Conservation (phyloP, 2,888 invertebrate genomes). For the Leptarthrus brevirostris region DNA sequence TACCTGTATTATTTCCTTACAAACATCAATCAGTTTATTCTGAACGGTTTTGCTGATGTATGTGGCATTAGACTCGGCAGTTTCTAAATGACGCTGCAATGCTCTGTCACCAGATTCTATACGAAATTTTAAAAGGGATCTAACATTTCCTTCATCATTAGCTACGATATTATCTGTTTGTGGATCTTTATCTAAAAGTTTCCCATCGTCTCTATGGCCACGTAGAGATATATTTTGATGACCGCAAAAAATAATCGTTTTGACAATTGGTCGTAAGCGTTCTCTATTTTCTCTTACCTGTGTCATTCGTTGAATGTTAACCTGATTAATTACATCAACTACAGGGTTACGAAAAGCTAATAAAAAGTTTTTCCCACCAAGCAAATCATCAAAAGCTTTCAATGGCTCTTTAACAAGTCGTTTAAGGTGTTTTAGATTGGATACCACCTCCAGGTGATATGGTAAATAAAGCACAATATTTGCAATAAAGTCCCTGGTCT, state of each 20-base stretch:
- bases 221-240: too few relatives aligned
- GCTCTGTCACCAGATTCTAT: too few relatives aligned
- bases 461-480: too few relatives aligned
- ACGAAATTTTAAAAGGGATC: too few relatives aligned
- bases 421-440: not conserved
- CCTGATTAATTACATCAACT: conserved; percentile 1
- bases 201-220: too few relatives aligned
- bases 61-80: not conserved
- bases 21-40: too few relatives aligned
- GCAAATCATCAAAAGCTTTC: not conserved
- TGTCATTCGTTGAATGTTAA: not conserved
- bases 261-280: not conserved
- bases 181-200: too few relatives aligned
- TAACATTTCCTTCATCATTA: not conserved
- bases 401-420: conserved; percentile 1
- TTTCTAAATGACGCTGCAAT: too few relatives aligned
- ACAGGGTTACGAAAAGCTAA: not conserved
- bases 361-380: conserved; percentile 5
- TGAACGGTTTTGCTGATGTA: not conserved
- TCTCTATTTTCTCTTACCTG: not conserved
- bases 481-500: too few relatives aligned
- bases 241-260: not conserved
- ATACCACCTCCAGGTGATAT: not conserved
- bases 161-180: not conserved
- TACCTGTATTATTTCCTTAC: not conserved